Conservation (phyloP, 2,113 vertebrate species). For the Taurulus bubalis region DNA sequence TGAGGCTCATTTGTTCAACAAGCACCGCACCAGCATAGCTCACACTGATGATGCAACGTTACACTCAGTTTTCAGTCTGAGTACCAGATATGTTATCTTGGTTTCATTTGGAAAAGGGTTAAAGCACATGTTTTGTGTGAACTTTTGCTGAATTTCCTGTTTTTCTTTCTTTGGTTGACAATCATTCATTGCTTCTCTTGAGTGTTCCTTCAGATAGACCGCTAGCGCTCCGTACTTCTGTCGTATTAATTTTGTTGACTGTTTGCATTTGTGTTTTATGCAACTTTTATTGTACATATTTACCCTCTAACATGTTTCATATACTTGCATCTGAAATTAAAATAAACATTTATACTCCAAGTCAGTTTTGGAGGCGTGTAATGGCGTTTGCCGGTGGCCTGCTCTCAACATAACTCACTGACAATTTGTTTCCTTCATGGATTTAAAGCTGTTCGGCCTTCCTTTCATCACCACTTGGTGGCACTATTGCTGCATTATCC, state of each 20-base stretch:
- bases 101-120: constrained; percentile 37
- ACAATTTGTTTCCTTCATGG: background rate
- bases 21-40: constrained; percentile 66
- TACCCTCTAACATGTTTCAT: constrained; percentile 85
- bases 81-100: constrained; percentile 2
- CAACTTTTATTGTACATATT: constrained; percentile 84
- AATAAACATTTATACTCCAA: constrained; percentile 81
- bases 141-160: constrained; percentile 35
- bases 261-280: constrained; percentile 76
- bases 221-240: constrained; percentile 49
- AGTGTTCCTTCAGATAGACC: constrained; percentile 53
- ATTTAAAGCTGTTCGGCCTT: background rate
- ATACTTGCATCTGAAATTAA: constrained; percentile 84
- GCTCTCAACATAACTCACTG: background rate
- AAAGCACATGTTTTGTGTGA: constrained; percentile 47
- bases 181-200: constrained; percentile 68
- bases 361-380: constrained; percentile 43
- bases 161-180: constrained; percentile 73
- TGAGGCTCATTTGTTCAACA: constrained; percentile 57
- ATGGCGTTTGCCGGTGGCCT: constrained; percentile 31
- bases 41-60: constrained; percentile 32
- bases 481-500: constrained; percentile 16
- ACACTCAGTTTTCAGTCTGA: constrained; percentile 23
- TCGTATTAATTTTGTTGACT: constrained; percentile 62
- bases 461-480: constrained; percentile 47